Evolutionary conservation across 2,797 vertebrate genomes (phyloP), one percentile per base, ranked within the genome.

Genomic region (Hirundo rustica): DNA sequence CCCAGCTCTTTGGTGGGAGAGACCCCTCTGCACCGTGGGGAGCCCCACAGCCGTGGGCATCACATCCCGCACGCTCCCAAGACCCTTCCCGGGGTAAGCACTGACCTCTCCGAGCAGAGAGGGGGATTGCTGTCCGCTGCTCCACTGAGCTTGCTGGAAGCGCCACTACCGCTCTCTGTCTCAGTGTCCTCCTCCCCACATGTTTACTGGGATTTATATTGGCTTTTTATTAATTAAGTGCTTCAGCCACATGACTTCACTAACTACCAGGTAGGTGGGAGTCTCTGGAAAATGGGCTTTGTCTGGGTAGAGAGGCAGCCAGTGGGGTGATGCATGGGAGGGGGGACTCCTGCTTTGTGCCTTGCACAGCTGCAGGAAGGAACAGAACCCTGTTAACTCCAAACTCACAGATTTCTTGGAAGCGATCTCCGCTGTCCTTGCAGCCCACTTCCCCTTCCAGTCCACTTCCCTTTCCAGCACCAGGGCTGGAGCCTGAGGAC

Each of bases 191-290:
- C 72, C 81, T 89, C 91, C 78, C 89, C 60, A 82, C 78, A 74
- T 29, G 54, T 62, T 90, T 71, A 36, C 85, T 40, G 83, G 84
- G 45, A 68, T 79, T 96, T 97, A 97, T 97, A 97, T 77, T 0
- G 2, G 96, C 88, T 67, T 36, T 58, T 75, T 42, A 66, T 92
- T 96, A 96, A 97, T 97, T 89, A 96, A 95, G 94, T 96, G 89
- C 92, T 36, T 47, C 17, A 26, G 79, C 82, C 97, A 96, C 95
- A 77, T 97, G 96, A 95, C 91, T 85, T 75, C 11, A 14, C 93
- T 94, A 94, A 96, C 85, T 42, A 87, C 27, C 60, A 29, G 90
- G 94, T 85, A 95, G 70, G 92, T 95, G 96, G 96, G 90, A 94
- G 93, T 58, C 94, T 92, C 64, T 60, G 93, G 58, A 76, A 89